phyloP scores from a whole-genome alignment of 2,888 invertebrate genomes.

The Hololepta plana region DNA sequence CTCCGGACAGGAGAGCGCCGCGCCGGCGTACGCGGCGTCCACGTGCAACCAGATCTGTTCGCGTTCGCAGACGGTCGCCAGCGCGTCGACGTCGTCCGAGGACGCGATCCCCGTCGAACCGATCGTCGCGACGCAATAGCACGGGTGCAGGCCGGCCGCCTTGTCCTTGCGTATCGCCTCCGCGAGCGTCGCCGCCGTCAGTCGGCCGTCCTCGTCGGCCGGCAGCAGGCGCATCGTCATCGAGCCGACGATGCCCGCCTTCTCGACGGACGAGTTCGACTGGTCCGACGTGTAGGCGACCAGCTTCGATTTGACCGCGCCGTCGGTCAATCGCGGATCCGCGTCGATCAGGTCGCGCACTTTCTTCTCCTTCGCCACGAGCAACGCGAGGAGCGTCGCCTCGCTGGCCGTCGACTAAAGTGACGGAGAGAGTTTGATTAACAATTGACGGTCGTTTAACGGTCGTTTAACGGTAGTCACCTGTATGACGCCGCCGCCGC shows the following conservation, averaged over 20 bases:
- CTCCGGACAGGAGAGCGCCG: constrained; percentile 84
- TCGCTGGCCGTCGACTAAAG: constrained; percentile 78
- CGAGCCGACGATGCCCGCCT: constrained; percentile 63
- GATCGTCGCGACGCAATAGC: constrained; percentile 59
- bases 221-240: constrained; percentile 57
- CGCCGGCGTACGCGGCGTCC: constrained; percentile 92
- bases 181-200: constrained; percentile 48
- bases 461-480: constrained; percentile 24
- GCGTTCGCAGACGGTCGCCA: constrained; percentile 64
- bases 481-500: constrained; percentile 75
- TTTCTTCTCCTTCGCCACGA: constrained; percentile 57
- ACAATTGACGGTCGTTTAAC: background rate
- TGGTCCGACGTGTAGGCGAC: constrained; percentile 74
- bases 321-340: constrained; percentile 42
- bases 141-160: constrained; percentile 66
- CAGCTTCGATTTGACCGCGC: constrained; percentile 46
- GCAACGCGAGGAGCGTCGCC: constrained; percentile 62
- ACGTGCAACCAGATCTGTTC: constrained; percentile 79
- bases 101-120: constrained; percentile 64
- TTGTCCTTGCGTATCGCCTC: constrained; percentile 59
- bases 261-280: constrained; percentile 81
- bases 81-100: constrained; percentile 70
- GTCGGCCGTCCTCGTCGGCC: constrained; percentile 43
- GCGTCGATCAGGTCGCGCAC: constrained; percentile 36
- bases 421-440: constrained; percentile 3